These are phyloP conservation scores for Elaeidobius kamerunicus DNA, from an alignment of 2,888 invertebrate genomes.

Conservation along the genomic window DNA sequence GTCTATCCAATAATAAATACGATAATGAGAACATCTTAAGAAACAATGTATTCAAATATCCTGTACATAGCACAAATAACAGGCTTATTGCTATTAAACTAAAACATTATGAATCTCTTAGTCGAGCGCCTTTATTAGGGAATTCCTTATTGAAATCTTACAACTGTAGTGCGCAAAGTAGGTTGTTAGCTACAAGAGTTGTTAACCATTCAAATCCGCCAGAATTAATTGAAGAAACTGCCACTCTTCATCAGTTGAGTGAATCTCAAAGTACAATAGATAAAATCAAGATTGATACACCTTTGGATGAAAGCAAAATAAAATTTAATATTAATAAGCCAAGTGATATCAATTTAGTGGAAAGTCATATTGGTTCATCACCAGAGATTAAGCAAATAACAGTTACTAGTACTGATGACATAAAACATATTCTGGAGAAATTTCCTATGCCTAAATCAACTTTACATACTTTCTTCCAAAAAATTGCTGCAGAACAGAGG, in stretches of 20 bases:
- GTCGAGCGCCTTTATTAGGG: not conserved
- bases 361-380: not conserved
- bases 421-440: conserved; percentile 36
- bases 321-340: no score
- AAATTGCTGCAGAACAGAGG: conserved; percentile 50
- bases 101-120: no score
- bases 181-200: not conserved
- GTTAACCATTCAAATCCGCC: not conserved
- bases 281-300: no score
- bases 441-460: conserved; percentile 54
- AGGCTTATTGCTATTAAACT: no score
- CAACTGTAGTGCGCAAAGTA: not conserved
- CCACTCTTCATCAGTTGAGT: not conserved
- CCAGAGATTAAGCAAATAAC: not conserved
- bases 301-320: no score
- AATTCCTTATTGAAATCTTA: not conserved
- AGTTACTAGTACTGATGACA: conserved; percentile 6
- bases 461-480: conserved; percentile 51
- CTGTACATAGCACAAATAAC: no score
- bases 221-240: no score
- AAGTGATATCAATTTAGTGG: no score
- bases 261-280: not conserved
- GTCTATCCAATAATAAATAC: no score
- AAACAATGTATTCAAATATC: no score
- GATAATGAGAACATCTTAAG: no score